phyloP scores from a whole-genome alignment of 2,113 vertebrate genomes.

The Larimichthys crocea region DNA sequence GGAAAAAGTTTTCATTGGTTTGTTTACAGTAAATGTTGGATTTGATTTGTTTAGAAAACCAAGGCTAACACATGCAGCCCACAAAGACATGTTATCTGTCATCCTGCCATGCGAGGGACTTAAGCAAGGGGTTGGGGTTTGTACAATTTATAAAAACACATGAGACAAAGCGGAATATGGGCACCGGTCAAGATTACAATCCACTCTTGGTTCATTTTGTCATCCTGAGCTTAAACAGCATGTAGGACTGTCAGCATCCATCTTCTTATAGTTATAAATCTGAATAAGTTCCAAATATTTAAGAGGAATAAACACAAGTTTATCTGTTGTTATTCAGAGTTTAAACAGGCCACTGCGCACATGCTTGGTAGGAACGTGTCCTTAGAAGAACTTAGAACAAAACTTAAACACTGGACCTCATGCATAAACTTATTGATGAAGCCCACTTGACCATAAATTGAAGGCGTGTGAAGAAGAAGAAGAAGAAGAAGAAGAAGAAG shows the following conservation, averaged over 20 bases:
- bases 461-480: no score
- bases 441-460: no score
- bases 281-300: background rate
- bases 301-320: background rate
- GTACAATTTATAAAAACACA: background rate
- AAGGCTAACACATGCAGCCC: background rate
- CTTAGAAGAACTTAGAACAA: background rate
- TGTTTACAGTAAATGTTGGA: conserved; percentile 31
- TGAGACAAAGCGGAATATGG: background rate
- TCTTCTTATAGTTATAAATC: background rate
- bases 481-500: no score
- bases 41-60: conserved; percentile 28
- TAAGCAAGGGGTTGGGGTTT: background rate
- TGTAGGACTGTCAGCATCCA: background rate
- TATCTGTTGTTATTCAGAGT: background rate
- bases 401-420: background rate
- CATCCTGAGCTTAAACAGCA: background rate
- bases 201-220: background rate
- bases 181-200: conserved; percentile 15
- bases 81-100: conserved; percentile 6
- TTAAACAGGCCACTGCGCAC: background rate
- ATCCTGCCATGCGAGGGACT: background rate
- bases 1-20: conserved; percentile 17
- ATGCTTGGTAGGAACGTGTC: background rate
- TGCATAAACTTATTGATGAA: no score